A percentile compares a stretch with the other conserved stretches of the same genome.
Evolutionary conservation across 2,113 vertebrate species (phyloP).

Genomic region (Orcinus orca): DNA sequence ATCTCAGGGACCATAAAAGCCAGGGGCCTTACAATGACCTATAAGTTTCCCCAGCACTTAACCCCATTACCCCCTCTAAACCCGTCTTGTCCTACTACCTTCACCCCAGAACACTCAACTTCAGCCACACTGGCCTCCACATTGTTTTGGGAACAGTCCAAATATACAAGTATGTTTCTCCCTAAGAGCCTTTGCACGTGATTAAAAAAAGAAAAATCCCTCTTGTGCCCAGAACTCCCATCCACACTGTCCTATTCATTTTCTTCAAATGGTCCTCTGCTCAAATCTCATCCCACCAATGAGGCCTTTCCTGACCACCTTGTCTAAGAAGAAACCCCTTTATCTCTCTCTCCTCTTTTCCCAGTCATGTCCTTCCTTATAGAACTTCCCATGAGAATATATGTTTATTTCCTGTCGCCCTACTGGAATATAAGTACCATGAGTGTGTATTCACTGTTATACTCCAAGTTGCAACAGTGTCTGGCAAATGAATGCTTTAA

Average conservation of each 20-base stretch:
- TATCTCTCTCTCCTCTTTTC: neutral
- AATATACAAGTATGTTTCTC: neutral
- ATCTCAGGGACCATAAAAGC: neutral
- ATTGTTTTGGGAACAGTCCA: neutral
- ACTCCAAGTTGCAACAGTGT: neutral
- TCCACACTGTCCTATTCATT: neutral
- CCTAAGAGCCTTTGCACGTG: neutral
- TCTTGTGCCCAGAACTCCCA: neutral
- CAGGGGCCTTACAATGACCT: neutral
- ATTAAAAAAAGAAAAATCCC: neutral
- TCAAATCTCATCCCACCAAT: neutral
- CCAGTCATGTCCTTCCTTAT: neutral
- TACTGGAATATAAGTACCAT: neutral
- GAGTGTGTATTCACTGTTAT: neutral
- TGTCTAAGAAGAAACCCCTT: neutral
- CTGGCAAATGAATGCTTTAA: neutral
- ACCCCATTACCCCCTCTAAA: too few species aligned
- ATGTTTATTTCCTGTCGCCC: neutral
- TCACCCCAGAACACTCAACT: too few species aligned
- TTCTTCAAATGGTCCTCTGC: neutral
- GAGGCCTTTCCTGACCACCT: neutral
- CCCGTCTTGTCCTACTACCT: fast-evolving
- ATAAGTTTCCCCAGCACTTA: too few species aligned
- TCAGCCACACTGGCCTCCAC: neutral
- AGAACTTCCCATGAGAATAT: neutral